phyloP scores from a whole-genome alignment of 2,113 vertebrate species.

The Alaudala cheleensis region DNA sequence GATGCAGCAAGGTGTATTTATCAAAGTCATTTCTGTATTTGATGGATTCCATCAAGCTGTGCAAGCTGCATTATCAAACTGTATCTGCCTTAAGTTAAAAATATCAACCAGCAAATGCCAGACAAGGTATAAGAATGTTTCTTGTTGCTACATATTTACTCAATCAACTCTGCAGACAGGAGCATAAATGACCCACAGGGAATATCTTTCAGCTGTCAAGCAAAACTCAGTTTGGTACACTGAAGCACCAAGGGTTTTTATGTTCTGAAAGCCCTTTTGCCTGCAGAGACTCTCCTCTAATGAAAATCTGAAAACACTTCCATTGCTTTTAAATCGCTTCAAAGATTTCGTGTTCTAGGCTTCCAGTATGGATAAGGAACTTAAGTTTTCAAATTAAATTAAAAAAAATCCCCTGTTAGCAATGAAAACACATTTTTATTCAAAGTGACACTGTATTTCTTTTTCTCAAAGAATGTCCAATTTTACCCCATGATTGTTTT shows the following conservation, averaged over 20 bases:
- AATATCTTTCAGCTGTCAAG: constrained; percentile 32
- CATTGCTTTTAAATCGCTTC: neutral
- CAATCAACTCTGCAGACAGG: neutral
- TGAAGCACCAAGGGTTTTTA: neutral
- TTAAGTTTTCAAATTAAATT: neutral
- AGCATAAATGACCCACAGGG: constrained; percentile 27
- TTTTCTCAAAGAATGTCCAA: neutral
- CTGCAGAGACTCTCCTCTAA: neutral
- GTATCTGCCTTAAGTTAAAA: constrained; percentile 22
- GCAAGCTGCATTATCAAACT: neutral
- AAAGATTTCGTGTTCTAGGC: neutral
- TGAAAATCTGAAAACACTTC: neutral
- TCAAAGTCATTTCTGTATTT: constrained; percentile 25
- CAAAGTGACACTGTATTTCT: neutral
- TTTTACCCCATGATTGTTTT: neutral
- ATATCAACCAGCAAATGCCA: neutral
- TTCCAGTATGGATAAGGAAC: neutral
- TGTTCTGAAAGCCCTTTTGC: neutral
- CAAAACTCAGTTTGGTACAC: neutral
- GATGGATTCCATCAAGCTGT: neutral
- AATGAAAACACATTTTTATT: neutral
- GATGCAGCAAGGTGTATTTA: constrained; percentile 5
- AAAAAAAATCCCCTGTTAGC: neutral
- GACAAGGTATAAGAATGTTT: neutral
- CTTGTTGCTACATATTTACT: constrained; percentile 32